Evolutionary conservation across 2,888 invertebrate species (phyloP).

Genomic region (Acleris cristana): DNA sequence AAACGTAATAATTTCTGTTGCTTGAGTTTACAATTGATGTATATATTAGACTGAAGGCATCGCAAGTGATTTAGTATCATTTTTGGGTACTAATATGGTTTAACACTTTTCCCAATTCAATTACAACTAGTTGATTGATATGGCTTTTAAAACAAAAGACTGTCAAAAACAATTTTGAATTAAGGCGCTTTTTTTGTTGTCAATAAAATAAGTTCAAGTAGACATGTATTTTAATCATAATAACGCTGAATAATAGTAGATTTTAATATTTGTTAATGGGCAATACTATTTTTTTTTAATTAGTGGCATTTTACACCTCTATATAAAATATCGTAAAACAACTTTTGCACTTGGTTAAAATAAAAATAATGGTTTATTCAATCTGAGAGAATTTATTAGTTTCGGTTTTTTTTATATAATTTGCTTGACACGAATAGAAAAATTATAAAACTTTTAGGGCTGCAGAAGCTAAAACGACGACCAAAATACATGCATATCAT

Average conservation of each 20-base stretch:
- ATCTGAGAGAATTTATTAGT: no score
- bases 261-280: background rate
- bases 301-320: no score
- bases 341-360: no score
- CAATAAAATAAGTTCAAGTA: background rate
- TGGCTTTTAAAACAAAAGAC: conserved; percentile 50
- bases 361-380: no score
- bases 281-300: background rate
- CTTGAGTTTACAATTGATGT: conserved; percentile 43
- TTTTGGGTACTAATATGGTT: conserved; percentile 29
- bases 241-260: no score
- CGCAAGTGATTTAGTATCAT: conserved; percentile 61
- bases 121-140: conserved; percentile 30
- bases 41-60: conserved; percentile 44
- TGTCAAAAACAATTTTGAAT: conserved; percentile 50
- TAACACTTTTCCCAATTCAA: conserved; percentile 19
- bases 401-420: no score
- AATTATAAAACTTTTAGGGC: conserved; percentile 44
- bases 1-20: conserved; percentile 48
- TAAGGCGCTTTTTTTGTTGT: conserved; percentile 45
- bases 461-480: background rate
- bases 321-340: no score
- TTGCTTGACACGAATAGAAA: background rate
- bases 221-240: background rate
- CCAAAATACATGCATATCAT: background rate